A percentile compares a stretch with the other conserved stretches of the same genome.
phyloP scores from a whole-genome alignment of 2,797 vertebrate species.

The Lepidocolaptes lacrymiger region DNA sequence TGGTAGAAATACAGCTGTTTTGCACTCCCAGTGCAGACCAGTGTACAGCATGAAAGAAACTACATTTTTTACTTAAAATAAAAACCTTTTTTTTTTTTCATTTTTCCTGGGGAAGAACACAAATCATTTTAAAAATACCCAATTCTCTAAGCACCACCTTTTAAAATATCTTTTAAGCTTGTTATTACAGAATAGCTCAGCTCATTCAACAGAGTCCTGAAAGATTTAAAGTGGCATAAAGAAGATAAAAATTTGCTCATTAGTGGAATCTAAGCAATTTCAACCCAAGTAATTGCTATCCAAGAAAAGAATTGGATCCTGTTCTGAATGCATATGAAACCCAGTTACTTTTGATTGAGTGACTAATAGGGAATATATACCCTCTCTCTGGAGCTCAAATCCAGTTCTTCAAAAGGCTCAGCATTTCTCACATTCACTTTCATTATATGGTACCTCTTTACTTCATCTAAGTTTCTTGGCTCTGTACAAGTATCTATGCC shows the following conservation, averaged over 20 bases:
- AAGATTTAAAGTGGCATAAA: neutral
- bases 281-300: neutral
- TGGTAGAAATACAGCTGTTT: neutral
- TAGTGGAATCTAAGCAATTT: conserved; percentile 1
- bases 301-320: neutral
- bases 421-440: neutral
- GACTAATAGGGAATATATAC: neutral
- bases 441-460: neutral
- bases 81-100: neutral
- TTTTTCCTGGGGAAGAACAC: neutral
- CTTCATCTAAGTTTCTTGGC: conserved; percentile 13
- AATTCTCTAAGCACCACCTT: neutral
- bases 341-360: neutral
- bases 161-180: neutral
- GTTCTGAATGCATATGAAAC: neutral
- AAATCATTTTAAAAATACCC: neutral
- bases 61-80: neutral
- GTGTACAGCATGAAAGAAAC: neutral
- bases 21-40: neutral
- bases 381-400: neutral
- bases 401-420: conserved; percentile 2
- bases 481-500: neutral
- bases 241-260: neutral
- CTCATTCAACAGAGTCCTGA: neutral
- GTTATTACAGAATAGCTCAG: neutral